Conservation (phyloP, 2,113 vertebrate species). For the Nothocercus nigrocapillus region DNA sequence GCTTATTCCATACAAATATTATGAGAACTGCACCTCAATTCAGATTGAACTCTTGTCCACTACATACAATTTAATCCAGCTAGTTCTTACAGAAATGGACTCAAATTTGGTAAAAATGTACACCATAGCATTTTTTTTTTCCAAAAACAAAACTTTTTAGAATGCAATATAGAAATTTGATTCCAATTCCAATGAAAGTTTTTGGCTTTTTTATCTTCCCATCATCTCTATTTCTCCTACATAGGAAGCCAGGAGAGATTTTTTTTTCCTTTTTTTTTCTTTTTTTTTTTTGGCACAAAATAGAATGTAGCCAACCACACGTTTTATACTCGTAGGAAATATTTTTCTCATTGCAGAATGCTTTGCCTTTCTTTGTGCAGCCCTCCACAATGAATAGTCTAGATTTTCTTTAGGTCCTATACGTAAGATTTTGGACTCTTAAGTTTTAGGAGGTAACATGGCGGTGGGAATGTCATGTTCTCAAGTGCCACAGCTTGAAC, state of each 20-base stretch:
- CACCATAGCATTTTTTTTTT: neutral
- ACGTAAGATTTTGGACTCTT: neutral
- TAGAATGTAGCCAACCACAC: rapidly evolving
- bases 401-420: neutral
- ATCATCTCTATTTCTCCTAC: neutral
- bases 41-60: neutral
- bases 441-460: neutral
- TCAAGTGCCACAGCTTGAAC: neutral
- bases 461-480: neutral
- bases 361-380: neutral
- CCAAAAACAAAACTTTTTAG: too few species aligned
- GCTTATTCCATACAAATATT: neutral
- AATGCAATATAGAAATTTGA: neutral
- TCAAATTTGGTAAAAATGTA: neutral
- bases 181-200: neutral
- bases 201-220: neutral
- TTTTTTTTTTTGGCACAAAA: neutral
- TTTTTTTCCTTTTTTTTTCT: neutral
- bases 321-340: neutral
- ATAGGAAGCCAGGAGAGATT: neutral
- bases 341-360: neutral
- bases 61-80: neutral
- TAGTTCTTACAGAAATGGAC: neutral
- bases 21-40: neutral
- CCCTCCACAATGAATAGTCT: neutral